Evolutionary conservation across 2,113 vertebrate species (phyloP), one percentile per base, ranked within the genome.

Genomic region (Phyllopteryx taeniolatus): DNA sequence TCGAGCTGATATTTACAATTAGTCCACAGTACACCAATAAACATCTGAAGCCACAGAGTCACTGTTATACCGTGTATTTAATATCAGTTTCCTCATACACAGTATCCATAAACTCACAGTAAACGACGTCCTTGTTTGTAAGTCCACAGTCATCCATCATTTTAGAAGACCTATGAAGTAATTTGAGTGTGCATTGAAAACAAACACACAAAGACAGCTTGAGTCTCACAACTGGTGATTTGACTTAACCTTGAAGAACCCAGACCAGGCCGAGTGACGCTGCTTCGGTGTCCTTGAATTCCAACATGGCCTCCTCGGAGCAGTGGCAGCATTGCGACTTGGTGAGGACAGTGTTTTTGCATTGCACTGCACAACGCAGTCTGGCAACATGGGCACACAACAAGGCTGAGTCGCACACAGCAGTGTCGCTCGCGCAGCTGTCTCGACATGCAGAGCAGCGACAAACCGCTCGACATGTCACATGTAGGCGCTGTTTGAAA

Each of bases 121-220:
- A 54, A 8, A 54, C 5, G 5, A n/a, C 13, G 15, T 60, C 12
- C 13, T 59, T 59, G 27, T 22, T 59, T 60, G 4, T 60, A 33
- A 17, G 14, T 15, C 31, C 56, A 59, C 56, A 31, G 56, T 14
- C 13, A 31, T 59, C n/a, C n/a, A 59, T 59, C 10, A 59, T 59
- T 59, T 27, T 14, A 59, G 22, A 22, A 56, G n/a, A 27, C 12
- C n/a, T 31, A 27, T 59, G 13, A 31, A 59, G 13, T 27, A 14
- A 27, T 59, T 59, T 27, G 56, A 59, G 56, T 31, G 11, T 31
- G 27, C 27, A 27, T 59, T 59, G 5, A 27, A 27, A 31, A 27
- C 56, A 59, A 59, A 13, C 56, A 59, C 56, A 59, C 56, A 59
- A 31, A 59, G 56, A 59, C n/a, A 59, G 56, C 27, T 31, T 59